Evolutionary conservation across 2,888 invertebrate genomes (phyloP).

Genomic region (Plebejus melissa): DNA sequence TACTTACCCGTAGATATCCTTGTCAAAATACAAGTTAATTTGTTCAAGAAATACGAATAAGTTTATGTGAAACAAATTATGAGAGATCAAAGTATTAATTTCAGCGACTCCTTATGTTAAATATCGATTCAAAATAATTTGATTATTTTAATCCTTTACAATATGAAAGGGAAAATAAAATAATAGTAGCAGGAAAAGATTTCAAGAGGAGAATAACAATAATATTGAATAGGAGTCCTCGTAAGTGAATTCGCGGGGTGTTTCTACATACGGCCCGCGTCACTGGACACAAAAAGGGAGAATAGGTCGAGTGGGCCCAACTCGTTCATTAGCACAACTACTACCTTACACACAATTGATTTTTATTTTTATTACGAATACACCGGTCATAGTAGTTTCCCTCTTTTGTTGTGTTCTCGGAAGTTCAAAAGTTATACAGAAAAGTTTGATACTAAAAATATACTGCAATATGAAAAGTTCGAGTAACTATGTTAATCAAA

Average conservation of each 20-base stretch:
- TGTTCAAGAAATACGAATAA: too few relatives aligned
- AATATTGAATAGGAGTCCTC: not conserved
- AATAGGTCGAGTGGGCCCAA: slow-evolving; percentile 3
- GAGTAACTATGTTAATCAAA: not conserved
- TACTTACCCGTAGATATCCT: not conserved
- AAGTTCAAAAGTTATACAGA: not conserved
- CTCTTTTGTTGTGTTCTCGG: not conserved
- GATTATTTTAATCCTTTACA: too few relatives aligned
- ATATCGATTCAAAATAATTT: too few relatives aligned
- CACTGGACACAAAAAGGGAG: not conserved
- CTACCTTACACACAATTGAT: slow-evolving; percentile 43
- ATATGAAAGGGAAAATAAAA: not conserved
- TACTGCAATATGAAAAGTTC: not conserved
- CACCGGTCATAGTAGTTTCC: slow-evolving; percentile 26
- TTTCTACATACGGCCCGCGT: not conserved
- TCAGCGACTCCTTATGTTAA: too few relatives aligned
- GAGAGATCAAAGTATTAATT: too few relatives aligned
- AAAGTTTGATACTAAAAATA: not conserved
- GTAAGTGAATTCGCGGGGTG: not conserved
- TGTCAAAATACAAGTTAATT: too few relatives aligned
- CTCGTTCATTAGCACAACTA: slow-evolving; percentile 43
- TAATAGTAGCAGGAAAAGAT: not conserved
- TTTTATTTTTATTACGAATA: slow-evolving; percentile 43
- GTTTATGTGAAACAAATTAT: not conserved
- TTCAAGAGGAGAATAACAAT: not conserved